Evolutionary conservation across 2,797 vertebrate species (phyloP), one percentile per base, ranked within the genome.

Genomic region (Staurois parvus): DNA sequence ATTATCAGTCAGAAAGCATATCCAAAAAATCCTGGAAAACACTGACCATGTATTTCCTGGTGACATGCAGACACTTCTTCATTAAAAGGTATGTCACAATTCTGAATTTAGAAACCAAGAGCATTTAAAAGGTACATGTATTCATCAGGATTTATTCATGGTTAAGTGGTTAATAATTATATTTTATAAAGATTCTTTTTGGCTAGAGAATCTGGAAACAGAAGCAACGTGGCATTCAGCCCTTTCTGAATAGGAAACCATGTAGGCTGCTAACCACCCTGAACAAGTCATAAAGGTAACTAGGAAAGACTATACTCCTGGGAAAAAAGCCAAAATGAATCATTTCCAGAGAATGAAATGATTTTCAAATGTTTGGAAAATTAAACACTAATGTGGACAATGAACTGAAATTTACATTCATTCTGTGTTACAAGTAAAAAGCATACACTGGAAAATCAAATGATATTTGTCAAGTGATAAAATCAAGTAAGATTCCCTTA

Each of bases 241-340:
- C 74, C 56, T 62, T 74, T 74, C 70, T 82, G 72, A 82, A 74
- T 74, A 30, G 70, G 72, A 82, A 74, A 64, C 70, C 72, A 81
- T 72, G 26, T 72, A 72, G 70, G 64, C 8, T 80, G 30, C 29
- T 59, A 81, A 72, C 68, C 79, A 81, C 68, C 68, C 37, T 72
- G 32, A 81, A 72, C 79, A 81, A 81, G 52, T 62, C 45, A 81
- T 81, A 81, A 81, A 81, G 52, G 79, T 82, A 64, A 64, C 70
- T 66, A 42, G 80, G 17, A 81, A 82, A 74, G 17, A 73, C 34
- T 82, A 81, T 72, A 72, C 68, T 73, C 72, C 68, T 81, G 79
- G 79, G 79, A 73, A 81, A 72, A 81, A 24, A 59, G 79, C 69
- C 69, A 72, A 34, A 72, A 82, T 74, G 17, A 74, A 45, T 81